These are phyloP conservation scores for Hoplodrina ambigua DNA, from an alignment of 2,888 invertebrate species.

Conservation along the genomic window DNA sequence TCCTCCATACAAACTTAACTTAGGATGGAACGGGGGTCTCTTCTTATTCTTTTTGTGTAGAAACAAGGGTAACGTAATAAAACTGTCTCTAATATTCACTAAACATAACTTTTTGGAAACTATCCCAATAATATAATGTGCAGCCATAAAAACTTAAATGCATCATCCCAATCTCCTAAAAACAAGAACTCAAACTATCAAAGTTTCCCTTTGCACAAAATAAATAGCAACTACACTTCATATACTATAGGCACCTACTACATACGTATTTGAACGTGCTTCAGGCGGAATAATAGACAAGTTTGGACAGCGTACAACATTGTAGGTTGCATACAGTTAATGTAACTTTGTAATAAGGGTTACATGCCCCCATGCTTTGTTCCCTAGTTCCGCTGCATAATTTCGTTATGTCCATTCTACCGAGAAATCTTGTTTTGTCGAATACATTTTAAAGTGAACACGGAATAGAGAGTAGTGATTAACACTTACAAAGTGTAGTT, in stretches of 20 bases:
- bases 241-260: neutral
- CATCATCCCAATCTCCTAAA: neutral
- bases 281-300: conserved; percentile 79
- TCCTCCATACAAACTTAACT: too few species aligned
- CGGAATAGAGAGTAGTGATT: conserved; percentile 61
- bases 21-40: too few species aligned
- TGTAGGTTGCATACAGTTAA: conserved; percentile 77
- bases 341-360: conserved; percentile 86
- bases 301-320: conserved; percentile 70
- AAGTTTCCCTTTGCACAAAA: neutral
- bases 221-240: conserved; percentile 15
- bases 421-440: conserved; percentile 76
- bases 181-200: neutral
- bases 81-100: too few species aligned
- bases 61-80: too few species aligned
- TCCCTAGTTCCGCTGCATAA: conserved; percentile 78
- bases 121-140: too few species aligned
- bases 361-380: conserved; percentile 72
- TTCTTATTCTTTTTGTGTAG: too few species aligned
- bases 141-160: too few species aligned
- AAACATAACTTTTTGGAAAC: too few species aligned
- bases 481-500: conserved; percentile 52
- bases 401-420: conserved; percentile 82
- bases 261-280: conserved; percentile 62
- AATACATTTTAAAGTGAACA: conserved; percentile 70